A percentile compares a stretch with the other conserved stretches of the same genome.
phyloP scores from a whole-genome alignment of 2,113 vertebrate species.

The Salvelinus alpinus region DNA sequence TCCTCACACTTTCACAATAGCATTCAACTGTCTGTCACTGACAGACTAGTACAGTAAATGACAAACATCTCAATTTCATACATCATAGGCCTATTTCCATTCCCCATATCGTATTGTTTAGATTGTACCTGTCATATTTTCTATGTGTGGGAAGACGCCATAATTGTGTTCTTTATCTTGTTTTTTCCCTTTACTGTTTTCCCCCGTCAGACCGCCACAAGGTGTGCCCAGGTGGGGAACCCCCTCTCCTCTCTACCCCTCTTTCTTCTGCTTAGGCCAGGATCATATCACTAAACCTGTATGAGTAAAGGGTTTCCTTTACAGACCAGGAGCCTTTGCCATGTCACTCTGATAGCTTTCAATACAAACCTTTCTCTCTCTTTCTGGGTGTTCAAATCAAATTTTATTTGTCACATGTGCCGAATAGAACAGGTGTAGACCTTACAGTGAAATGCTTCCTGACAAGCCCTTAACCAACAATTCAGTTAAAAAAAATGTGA shows the following conservation, averaged over 20 bases:
- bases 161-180: slow-evolving; percentile 72
- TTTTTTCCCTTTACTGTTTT: slow-evolving; percentile 70
- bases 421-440: no score
- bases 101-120: background rate
- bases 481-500: no score
- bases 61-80: background rate
- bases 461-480: no score
- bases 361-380: slow-evolving; percentile 43
- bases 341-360: slow-evolving; percentile 59
- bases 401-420: no score
- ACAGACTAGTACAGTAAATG: slow-evolving; percentile 2
- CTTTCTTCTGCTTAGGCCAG: slow-evolving; percentile 46
- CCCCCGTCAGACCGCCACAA: slow-evolving; percentile 78
- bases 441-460: no score
- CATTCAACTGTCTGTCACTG: background rate
- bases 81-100: background rate
- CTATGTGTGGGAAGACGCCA: slow-evolving; percentile 51
- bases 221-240: slow-evolving; percentile 79
- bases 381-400: background rate
- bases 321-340: slow-evolving; percentile 35
- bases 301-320: slow-evolving; percentile 34
- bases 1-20: background rate
- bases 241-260: slow-evolving; percentile 28
- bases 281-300: slow-evolving; percentile 36
- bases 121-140: background rate